Evolutionary conservation across 2,797 vertebrate genomes (phyloP), one percentile per base, ranked within the genome.

Genomic region (Darevskia mixta): DNA sequence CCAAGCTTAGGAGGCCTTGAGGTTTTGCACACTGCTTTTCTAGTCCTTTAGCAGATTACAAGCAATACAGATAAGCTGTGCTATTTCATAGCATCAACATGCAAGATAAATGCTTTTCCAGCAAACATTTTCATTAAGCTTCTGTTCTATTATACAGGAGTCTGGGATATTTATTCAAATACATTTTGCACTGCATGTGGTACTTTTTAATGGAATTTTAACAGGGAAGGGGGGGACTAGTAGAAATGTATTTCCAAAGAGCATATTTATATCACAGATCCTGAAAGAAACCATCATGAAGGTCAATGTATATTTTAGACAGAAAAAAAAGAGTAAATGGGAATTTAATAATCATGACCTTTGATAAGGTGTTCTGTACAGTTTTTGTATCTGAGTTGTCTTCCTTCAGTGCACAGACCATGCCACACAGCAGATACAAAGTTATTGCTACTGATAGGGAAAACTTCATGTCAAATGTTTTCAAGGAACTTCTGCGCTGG

Each of bases 41-140:
- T 43, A 75, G 89, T 61, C 67, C 86, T 89, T 78, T 35, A 77
- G 3, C 3, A 38, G 43, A 45, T 86, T 76, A 20, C 41, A 84
- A 91, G 61, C 17, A 45, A 55, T 18, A 79, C 55, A 17, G 17
- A 90, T 88, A 90, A 92, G 6, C 75, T 92, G 49, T 83, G 86
- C 13, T 45, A 76, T 86, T 91, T 92, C 83, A 88, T 45, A 81
- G 23, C 88, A 88, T 15, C 3, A 29, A 69, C 2, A 49, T 23
- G 32, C 87, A 92, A 91, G 32, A 92, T 41, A 91, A 91, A 91
- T 27, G 27, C 86, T 90, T 32, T 82, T 93, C 77, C 79, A 85
- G 55, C 8, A 69, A 3, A 10, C 67, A 79, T 43, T 66, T 25
- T 90, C 91, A 73, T 81, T 89, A 87, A 93, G 79, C 10, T 3